Percentiles rank a stretch among this genome's conserved stretches.
Conservation (phyloP, 53 echinoderm and acorn worm species). For the Mesocentrotus franciscanus region DNA sequence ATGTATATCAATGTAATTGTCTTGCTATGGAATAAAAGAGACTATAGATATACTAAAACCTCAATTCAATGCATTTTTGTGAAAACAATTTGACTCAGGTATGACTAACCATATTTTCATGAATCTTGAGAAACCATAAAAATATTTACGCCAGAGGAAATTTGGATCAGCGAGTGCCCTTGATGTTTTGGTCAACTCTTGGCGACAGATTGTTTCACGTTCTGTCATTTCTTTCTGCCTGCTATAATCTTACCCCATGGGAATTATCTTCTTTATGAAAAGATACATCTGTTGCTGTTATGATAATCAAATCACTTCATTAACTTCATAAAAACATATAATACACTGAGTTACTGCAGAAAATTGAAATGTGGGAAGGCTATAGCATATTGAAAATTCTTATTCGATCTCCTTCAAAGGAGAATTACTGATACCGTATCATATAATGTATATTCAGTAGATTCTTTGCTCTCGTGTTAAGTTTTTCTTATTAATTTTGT, state of each 20-base stretch:
- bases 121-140: neutral
- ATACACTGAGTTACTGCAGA: no score
- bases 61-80: neutral
- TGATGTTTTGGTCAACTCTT: conserved; percentile 17
- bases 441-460: no score
- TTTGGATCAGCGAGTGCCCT: neutral
- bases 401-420: no score
- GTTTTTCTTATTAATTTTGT: no score
- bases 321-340: no score
- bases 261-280: neutral
- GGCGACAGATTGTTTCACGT: neutral
- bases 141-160: neutral
- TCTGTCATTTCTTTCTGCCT: neutral
- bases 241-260: neutral
- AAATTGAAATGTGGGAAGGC: no score
- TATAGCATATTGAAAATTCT: no score
- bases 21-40: neutral
- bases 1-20: no score
- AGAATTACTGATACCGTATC: no score
- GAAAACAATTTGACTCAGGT: neutral
- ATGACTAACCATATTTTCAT: conserved; percentile 6
- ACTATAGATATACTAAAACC: no score
- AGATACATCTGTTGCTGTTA: neutral
- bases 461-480: no score
- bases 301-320: neutral